phyloP scores from a whole-genome alignment of 2,113 vertebrate genomes.

The Thamnaconus septentrionalis region DNA sequence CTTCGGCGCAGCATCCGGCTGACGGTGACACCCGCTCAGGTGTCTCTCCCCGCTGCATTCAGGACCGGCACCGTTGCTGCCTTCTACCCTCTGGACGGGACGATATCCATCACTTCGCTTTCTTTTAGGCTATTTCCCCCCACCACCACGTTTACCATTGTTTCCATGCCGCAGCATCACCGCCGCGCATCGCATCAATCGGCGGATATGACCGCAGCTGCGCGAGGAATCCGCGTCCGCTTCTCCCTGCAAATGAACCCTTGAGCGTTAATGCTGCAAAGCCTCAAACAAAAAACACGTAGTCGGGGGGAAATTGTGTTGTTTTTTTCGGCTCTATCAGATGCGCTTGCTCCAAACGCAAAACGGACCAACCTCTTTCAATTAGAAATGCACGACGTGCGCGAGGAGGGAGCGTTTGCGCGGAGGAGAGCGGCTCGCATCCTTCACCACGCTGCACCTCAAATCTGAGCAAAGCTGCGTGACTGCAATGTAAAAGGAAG shows the following conservation, averaged over 20 bases:
- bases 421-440: not conserved
- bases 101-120: conserved; percentile 50
- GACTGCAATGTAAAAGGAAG: conserved; percentile 49
- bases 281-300: too few relatives aligned
- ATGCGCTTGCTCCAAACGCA: too few relatives aligned
- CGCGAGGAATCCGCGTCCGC: not conserved
- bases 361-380: not conserved
- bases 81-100: conserved; percentile 36
- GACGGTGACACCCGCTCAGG: conserved; percentile 59
- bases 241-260: not conserved
- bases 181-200: conserved; percentile 52
- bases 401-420: not conserved
- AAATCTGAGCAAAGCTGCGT: conserved; percentile 61
- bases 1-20: conserved; percentile 74
- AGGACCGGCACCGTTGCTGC: conserved; percentile 58
- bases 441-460: conserved; percentile 33
- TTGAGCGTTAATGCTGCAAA: too few relatives aligned
- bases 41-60: conserved; percentile 69
- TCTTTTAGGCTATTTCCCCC: not conserved
- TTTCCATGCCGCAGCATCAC: not conserved
- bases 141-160: not conserved
- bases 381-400: not conserved
- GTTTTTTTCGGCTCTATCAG: too few relatives aligned
- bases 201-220: conserved; percentile 9
- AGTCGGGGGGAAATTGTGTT: too few relatives aligned